These are phyloP conservation scores for Andrena praecox DNA, from an alignment of 2,888 invertebrate genomes.

Conservation along the genomic window DNA sequence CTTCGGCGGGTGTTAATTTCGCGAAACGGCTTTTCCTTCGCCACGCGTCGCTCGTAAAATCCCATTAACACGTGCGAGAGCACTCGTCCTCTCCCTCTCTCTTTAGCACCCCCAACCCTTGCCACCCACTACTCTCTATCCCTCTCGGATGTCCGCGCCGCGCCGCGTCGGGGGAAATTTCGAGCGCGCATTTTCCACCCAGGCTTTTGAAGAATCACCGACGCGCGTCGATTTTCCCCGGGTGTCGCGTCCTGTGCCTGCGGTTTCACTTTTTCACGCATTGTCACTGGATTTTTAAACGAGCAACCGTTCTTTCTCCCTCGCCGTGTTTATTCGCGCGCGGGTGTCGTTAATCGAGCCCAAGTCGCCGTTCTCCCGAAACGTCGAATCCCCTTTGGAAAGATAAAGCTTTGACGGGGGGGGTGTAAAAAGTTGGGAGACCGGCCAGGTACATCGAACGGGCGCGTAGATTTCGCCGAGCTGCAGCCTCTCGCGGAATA, in stretches of 20 bases:
- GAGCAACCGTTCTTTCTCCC: slow-evolving; percentile 2
- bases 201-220: slow-evolving; percentile 49
- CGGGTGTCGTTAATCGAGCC: no score
- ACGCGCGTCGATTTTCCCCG: slow-evolving; percentile 52
- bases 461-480: no score
- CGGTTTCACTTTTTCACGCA: slow-evolving; percentile 51
- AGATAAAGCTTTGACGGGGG: no score
- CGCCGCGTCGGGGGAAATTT: slow-evolving; percentile 42
- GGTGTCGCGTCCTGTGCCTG: slow-evolving; percentile 25
- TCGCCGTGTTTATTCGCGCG: neutral
- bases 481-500: slow-evolving; percentile 10
- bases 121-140: no score
- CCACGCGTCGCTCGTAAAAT: slow-evolving; percentile 75
- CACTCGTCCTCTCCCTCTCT: slow-evolving; percentile 40
- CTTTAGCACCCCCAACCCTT: no score
- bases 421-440: no score
- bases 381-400: no score
- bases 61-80: slow-evolving; percentile 72
- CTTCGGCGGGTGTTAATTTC: slow-evolving; percentile 76
- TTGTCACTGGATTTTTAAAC: slow-evolving; percentile 12
- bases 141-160: neutral
- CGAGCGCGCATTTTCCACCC: slow-evolving; percentile 51
- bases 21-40: slow-evolving; percentile 71
- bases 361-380: no score
- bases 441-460: no score